These are phyloP conservation scores for Shinisaurus crocodilurus DNA, from an alignment of 2,113 vertebrate species.

Conservation along the genomic window DNA sequence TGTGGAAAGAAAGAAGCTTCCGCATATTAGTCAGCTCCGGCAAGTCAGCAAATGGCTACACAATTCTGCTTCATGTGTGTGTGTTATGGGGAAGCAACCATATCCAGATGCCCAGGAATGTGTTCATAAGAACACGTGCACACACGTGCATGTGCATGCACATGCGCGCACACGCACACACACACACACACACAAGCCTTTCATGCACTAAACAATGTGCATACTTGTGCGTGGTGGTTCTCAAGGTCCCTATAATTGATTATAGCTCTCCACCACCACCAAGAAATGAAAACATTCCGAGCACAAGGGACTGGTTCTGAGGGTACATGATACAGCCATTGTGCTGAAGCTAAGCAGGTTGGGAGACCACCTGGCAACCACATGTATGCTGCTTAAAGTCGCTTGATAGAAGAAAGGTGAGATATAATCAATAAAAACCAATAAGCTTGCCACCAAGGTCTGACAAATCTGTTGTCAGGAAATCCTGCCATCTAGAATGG, in stretches of 20 bases:
- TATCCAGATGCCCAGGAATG: not conserved
- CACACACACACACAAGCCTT: too few relatives aligned
- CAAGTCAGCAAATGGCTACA: too few relatives aligned
- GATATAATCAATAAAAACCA: not conserved
- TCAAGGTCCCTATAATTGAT: not conserved
- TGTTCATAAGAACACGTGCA: not conserved
- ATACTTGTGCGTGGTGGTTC: not conserved
- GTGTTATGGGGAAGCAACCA: not conserved
- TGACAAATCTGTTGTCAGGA: not conserved
- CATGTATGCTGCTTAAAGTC: not conserved
- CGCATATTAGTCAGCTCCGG: not conserved
- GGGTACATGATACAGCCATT: not conserved
- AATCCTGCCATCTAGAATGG: rapidly evolving
- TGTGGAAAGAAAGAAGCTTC: not conserved
- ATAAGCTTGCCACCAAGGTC: not conserved
- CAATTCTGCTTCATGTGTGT: not conserved
- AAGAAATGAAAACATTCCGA: too few relatives aligned
- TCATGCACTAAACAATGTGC: not conserved
- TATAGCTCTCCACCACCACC: not conserved
- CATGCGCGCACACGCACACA: too few relatives aligned
- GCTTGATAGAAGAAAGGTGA: not conserved
- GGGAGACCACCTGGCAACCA: not conserved
- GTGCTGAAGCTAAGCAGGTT: not conserved
- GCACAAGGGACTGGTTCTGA: not conserved
- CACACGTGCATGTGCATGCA: not conserved